Percentiles rank a stretch among this genome's conserved stretches.
phyloP scores from a whole-genome alignment of 2,797 vertebrate species.

The Syngnathus rostellatus region DNA sequence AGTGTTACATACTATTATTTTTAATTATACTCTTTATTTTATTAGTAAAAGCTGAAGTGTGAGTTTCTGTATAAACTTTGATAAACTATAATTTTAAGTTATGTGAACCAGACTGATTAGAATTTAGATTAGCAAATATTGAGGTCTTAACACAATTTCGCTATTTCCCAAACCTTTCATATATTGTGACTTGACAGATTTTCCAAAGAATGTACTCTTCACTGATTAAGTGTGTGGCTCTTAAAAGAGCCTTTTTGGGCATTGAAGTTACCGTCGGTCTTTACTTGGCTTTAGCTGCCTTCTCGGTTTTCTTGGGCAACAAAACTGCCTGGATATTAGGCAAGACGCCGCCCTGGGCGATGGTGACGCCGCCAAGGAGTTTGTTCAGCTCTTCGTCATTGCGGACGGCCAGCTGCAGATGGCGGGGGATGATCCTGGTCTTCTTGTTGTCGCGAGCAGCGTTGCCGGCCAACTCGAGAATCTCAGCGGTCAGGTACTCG shows the following conservation, averaged over 20 bases:
- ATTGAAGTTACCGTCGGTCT: rapidly evolving
- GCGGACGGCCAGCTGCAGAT: constrained; percentile 42
- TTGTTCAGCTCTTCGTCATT: constrained; percentile 37
- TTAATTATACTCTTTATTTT: no score
- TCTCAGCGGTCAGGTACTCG: background rate
- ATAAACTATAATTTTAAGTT: no score
- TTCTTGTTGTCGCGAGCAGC: constrained; percentile 19
- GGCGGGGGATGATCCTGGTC: constrained; percentile 35
- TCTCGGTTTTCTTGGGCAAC: constrained; percentile 10
- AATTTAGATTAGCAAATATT: no score
- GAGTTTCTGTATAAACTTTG: no score
- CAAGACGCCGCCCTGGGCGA: constrained; percentile 21
- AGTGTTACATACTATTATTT: no score
- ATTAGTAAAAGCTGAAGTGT: no score
- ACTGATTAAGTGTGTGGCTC: background rate
- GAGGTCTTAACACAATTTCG: no score
- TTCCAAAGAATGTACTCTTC: background rate
- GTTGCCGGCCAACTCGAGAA: background rate
- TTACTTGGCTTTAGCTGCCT: background rate
- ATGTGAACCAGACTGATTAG: no score
- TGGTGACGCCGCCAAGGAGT: constrained; percentile 19
- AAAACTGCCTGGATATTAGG: constrained; percentile 29
- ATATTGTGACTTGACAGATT: no score
- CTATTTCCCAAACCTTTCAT: no score
- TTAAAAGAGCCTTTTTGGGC: background rate